A percentile compares a stretch with the other conserved stretches of the same genome.
phyloP scores from a whole-genome alignment of 2,888 invertebrate species.

The Neoaliturus tenellus region DNA sequence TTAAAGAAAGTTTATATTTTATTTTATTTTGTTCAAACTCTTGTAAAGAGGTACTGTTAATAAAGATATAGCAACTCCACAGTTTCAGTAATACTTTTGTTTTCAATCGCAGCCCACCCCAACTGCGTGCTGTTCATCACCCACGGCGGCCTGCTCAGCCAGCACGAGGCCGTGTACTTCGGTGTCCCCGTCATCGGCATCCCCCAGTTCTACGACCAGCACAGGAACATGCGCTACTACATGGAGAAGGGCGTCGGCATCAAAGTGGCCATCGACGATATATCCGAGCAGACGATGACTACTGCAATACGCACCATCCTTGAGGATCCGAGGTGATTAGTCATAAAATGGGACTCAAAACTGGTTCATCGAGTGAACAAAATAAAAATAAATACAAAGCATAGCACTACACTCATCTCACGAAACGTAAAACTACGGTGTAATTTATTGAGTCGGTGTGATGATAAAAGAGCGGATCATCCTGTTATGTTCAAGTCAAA shows the following conservation, averaged over 20 bases:
- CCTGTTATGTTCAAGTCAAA: too few species aligned
- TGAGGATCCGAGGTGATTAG: slow-evolving; percentile 70
- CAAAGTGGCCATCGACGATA: slow-evolving; percentile 70
- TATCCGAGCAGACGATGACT: slow-evolving; percentile 69
- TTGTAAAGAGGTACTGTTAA: too few species aligned
- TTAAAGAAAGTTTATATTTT: too few species aligned
- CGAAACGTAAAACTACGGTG: background rate
- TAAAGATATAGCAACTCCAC: too few species aligned
- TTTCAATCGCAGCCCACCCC: slow-evolving; percentile 65
- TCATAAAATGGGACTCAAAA: too few species aligned
- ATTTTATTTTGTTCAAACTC: too few species aligned
- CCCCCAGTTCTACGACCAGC: slow-evolving; percentile 68
- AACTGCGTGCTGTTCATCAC: slow-evolving; percentile 66
- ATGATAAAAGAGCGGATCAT: too few species aligned
- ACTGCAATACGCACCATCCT: slow-evolving; percentile 71
- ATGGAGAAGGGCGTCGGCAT: slow-evolving; percentile 71
- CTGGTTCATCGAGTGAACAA: too few species aligned
- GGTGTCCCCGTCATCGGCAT: slow-evolving; percentile 65
- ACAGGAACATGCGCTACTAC: slow-evolving; percentile 71
- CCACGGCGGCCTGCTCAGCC: slow-evolving; percentile 64
- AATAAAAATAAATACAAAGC: too few species aligned
- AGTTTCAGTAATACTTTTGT: too few species aligned
- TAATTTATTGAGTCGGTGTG: too few species aligned
- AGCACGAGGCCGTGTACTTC: slow-evolving; percentile 64
- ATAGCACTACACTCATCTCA: too few species aligned